Base-by-base conservation (phyloP, 37 sponge, comb jelly and placozoan species). In the Halichondria panicea region DNA sequence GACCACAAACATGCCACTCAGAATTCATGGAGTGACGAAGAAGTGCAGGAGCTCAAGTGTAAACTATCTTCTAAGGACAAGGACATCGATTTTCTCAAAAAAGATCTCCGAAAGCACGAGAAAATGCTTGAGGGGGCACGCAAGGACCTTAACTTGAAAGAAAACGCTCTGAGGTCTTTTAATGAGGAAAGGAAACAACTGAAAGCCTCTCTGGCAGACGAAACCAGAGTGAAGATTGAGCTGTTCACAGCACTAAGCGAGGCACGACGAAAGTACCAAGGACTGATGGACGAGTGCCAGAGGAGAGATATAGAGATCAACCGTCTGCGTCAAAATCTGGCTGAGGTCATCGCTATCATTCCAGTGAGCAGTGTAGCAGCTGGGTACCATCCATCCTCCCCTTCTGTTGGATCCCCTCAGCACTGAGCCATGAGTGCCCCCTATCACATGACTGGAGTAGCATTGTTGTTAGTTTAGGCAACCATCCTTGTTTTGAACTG, bases 161-260 rank as follows among this genome's bases (percentile, higher is more conserved):
- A 36, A 7, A n/a, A 33, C 0, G 41, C 56, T 13, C 2, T 71
- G 8, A 46, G 42, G n/a, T 30, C 57, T 0, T 4, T 60, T 7
- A 71, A 76, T 15, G 32, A 77, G 39, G 77, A 77, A 42, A 70
- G 34, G 27, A 27, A 72, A 6, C 68, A 74, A 36, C 70, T 86
- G 24, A 62, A 79, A 41, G 66, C 37, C 0, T 50, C 74, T 1
- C 74, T 86, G 50, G 56, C 53, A 27, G 86, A 79, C 21, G 86
- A 79, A 56, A 78, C 86, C 15, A 58, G 86, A 15, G 79, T 86
- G 44, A 86, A 86, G 74, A 86, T 86, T 21, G 75, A 78, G 62
- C 73, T 86, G 60, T 86, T 86, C 38, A 72, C 63, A 72, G 79
- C 77, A 22, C 68, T 86, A 60, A 86, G 86, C 56, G 86, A 86